Conservation (phyloP, 2,113 vertebrate species). For the Heterochromis multidens region DNA sequence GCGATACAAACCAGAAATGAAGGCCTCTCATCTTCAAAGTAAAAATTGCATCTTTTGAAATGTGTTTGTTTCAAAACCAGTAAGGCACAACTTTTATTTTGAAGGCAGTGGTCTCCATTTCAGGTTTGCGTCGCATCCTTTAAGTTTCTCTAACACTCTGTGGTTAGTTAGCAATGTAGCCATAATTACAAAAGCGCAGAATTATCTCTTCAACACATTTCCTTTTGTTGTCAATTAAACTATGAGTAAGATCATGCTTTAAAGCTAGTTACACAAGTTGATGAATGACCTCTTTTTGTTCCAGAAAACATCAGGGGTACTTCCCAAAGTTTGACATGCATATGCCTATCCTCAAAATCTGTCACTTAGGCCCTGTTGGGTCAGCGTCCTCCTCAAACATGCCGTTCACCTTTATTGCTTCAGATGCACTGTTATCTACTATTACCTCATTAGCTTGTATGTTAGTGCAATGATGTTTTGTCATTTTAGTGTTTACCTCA, state of each 20-base stretch:
- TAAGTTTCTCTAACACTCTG: too few species aligned
- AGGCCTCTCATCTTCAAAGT: too few species aligned
- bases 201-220: background rate
- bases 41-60: too few species aligned
- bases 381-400: background rate
- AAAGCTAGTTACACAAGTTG: background rate
- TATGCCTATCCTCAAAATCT: background rate
- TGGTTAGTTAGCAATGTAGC: background rate
- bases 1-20: too few species aligned
- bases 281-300: background rate
- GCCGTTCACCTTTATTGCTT: background rate
- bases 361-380: background rate
- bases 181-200: background rate
- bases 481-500: background rate
- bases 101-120: too few species aligned
- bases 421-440: background rate
- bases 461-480: background rate
- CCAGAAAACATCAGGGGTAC: background rate
- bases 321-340: background rate
- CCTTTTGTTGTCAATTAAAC: too few species aligned
- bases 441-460: background rate
- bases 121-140: too few species aligned
- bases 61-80: too few species aligned
- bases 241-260: background rate
- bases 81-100: too few species aligned